Conservation (phyloP, 2,888 invertebrate species). For the Xylota sylvarum region DNA sequence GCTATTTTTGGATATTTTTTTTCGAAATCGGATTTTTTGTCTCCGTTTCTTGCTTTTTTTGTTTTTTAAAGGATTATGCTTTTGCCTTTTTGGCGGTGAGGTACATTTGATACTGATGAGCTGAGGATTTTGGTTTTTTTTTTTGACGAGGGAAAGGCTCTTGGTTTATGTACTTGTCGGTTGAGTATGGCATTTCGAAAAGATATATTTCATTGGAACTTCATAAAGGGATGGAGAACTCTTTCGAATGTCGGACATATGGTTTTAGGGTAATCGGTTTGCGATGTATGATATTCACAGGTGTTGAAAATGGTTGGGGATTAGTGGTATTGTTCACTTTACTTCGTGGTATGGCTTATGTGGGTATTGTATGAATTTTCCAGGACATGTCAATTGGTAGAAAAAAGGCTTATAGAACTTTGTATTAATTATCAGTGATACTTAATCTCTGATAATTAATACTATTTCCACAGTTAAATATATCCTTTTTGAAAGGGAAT, state of each 20-base stretch:
- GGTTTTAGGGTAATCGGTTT: neutral
- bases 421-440: too few species aligned
- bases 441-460: too few species aligned
- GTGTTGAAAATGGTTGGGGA: too few species aligned
- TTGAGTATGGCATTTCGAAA: neutral
- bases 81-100: conserved; percentile 35
- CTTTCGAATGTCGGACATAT: too few species aligned
- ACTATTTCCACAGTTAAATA: too few species aligned
- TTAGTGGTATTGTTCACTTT: too few species aligned
- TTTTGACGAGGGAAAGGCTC: neutral
- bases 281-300: neutral
- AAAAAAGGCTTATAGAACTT: too few species aligned
- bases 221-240: too few species aligned
- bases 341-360: too few species aligned
- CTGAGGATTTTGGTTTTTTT: conserved; percentile 28
- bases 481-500: too few species aligned
- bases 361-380: too few species aligned
- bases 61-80: conserved; percentile 26
- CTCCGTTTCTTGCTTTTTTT: neutral
- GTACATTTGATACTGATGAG: conserved; percentile 21
- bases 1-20: conserved; percentile 44
- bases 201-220: neutral
- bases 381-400: too few species aligned
- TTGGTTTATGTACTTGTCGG: conserved; percentile 1
- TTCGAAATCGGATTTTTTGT: conserved; percentile 20